Evolutionary conservation across 1,140 invertebrate species (phyloP).

Genomic region (Drosophila chauvacae): DNA sequence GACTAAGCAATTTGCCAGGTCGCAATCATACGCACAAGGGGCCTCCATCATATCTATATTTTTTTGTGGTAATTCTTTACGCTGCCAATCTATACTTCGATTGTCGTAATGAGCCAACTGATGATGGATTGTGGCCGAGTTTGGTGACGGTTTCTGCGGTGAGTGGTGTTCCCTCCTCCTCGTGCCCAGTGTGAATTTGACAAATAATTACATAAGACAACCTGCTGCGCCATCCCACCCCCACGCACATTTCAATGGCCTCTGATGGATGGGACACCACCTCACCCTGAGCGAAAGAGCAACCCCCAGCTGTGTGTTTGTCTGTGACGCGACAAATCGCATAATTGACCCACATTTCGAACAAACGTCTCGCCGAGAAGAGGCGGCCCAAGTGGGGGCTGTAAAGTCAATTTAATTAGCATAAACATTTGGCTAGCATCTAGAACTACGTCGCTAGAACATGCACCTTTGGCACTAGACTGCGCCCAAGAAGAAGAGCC

Average conservation of each 20-base stretch:
- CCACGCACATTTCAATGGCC: conserved; percentile 60
- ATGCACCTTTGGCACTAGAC: conserved; percentile 66
- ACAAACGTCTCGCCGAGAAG: conserved; percentile 37
- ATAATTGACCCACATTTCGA: conserved; percentile 81
- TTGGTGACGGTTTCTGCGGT: conserved; percentile 2
- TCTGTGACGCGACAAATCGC: conserved; percentile 77
- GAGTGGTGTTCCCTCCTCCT: conserved; percentile 2
- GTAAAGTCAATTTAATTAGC: conserved; percentile 78
- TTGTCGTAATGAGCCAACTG: conserved; percentile 61
- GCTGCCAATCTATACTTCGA: conserved; percentile 37
- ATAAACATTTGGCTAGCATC: conserved; percentile 59
- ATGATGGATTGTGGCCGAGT: conserved; percentile 73
- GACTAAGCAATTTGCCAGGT: conserved; percentile 49
- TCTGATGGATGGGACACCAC: conserved; percentile 62
- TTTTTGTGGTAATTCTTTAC: conserved; percentile 7
- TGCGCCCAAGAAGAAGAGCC: conserved; percentile 28
- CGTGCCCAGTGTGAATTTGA: conserved; percentile 69
- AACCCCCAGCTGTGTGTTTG: conserved; percentile 21
- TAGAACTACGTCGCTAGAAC: conserved; percentile 35
- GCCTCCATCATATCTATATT: conserved; percentile 32
- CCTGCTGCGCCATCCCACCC: conserved; percentile 59
- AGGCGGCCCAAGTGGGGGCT: conserved; percentile 1
- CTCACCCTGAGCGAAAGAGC: conserved; percentile 1
- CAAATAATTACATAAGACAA: conserved; percentile 77
- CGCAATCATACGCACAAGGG: conserved; percentile 53